Percentiles rank a stretch among this genome's conserved stretches.
phyloP scores from a whole-genome alignment of 2,888 invertebrate genomes.

The Euplexia lucipara region DNA sequence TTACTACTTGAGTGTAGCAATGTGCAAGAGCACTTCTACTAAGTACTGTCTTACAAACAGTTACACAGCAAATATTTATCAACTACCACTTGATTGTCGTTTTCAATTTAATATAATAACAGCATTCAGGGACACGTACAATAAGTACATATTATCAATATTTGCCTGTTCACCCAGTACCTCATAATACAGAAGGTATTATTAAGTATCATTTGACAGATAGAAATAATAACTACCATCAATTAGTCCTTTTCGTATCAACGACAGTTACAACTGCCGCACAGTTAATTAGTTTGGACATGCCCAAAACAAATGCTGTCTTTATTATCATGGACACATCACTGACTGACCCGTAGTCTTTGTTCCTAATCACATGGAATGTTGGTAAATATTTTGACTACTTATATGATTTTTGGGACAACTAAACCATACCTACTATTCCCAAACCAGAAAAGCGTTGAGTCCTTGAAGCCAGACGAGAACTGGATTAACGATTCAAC shows the following conservation, averaged over 20 bases:
- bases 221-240: background rate
- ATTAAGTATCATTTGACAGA: background rate
- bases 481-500: too few relatives aligned
- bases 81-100: background rate
- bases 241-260: background rate
- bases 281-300: background rate
- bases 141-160: conserved; percentile 8
- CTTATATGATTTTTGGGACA: too few relatives aligned
- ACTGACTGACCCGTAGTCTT: too few relatives aligned
- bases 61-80: conserved; percentile 7
- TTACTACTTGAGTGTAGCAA: too few relatives aligned
- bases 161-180: background rate
- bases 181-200: background rate
- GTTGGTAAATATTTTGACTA: too few relatives aligned
- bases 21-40: background rate
- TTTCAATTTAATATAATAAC: background rate
- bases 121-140: background rate
- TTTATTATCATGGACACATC: too few relatives aligned
- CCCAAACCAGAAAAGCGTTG: too few relatives aligned
- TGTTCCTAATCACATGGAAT: too few relatives aligned
- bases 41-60: background rate
- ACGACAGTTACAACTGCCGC: background rate
- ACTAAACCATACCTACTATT: too few relatives aligned
- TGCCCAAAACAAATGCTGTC: too few relatives aligned
- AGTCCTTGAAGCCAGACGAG: too few relatives aligned